phyloP scores from a whole-genome alignment of 1,140 invertebrate genomes.

The Manduca sexta region DNA sequence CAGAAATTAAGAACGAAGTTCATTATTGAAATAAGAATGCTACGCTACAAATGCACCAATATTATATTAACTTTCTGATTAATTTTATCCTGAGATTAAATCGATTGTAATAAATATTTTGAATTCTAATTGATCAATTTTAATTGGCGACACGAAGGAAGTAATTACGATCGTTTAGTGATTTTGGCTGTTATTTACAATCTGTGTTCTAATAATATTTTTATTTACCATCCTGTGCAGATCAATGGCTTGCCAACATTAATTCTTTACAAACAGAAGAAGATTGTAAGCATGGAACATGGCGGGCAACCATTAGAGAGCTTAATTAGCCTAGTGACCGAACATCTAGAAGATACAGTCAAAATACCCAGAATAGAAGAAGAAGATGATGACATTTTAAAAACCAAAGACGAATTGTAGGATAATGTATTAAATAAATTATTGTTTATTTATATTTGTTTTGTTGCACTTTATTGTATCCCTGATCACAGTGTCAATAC shows the following conservation, averaged over 20 bases:
- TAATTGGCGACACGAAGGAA: no score
- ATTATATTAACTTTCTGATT: no score
- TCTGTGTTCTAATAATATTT: no score
- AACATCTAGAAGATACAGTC: conserved; percentile 34
- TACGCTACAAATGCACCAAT: no score
- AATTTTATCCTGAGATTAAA: no score
- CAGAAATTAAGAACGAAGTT: no score
- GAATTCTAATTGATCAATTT: no score
- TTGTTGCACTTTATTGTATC: background rate
- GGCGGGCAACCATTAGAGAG: conserved; percentile 49
- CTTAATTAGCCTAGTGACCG: conserved; percentile 46
- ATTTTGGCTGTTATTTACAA: no score
- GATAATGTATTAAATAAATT: conserved; percentile 21
- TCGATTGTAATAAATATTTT: no score
- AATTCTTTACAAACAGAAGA: conserved; percentile 58
- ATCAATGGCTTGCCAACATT: conserved; percentile 54
- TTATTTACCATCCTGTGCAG: conserved; percentile 26
- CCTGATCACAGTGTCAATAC: no score
- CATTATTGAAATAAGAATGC: no score
- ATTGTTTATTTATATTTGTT: conserved; percentile 5
- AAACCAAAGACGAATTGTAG: conserved; percentile 56
- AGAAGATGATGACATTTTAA: conserved; percentile 9
- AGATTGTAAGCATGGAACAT: conserved; percentile 47
- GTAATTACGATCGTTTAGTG: no score
- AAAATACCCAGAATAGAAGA: conserved; percentile 6